Base-by-base conservation (phyloP, 2,888 invertebrate genomes). In the Charanyca ferruginea region DNA sequence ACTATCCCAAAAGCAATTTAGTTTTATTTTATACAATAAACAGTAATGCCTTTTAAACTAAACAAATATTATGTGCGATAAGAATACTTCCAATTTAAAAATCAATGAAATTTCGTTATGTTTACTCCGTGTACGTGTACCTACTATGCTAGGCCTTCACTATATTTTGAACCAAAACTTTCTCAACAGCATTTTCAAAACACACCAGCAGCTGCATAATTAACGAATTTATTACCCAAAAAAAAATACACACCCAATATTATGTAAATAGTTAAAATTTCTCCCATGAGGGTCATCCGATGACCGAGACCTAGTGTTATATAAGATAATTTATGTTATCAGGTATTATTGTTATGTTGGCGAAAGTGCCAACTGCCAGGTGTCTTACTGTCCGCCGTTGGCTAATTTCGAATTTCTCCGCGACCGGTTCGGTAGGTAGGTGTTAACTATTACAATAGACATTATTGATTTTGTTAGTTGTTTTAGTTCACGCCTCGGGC, bases 301-400 rank as follows among this genome's bases (percentile, higher is more conserved):
- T 91, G 93, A 88, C 93, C 94, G 88, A 94, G 93, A 93, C 93
- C 94, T 90, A 80, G 81, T 69, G 80, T 93, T 93, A 90, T 84
- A 86, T 89, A 82, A 81, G 3, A 32, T 11, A 32, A 32, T 32
- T 32, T 59, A 67, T 35, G 51, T 70, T 73, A 71, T 78, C 68
- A 66, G 83, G 47, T 73, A 49, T 62, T 82, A 81, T 77, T 90
- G 86, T 87, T 87, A 85, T 85, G 83, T 82, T 70, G 85, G 91
- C 88, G 93, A 94, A 93, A 93, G 92, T 87, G 81, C 85, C 90
- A 91, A 93, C 91, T 87, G 81, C 85, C 90, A 91, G 89, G 88
- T 91, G 91, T 83, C 66, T 77, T 87, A 87, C 84, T 73, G 80
- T 69, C 75, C 60, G 77, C 80, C 66, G 63, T 53, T 66, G 77